Percentiles rank a stretch among this genome's conserved stretches.
These are phyloP conservation scores for Eupeodes latifasciatus DNA, from an alignment of 2,888 invertebrate genomes.

Conservation along the genomic window DNA sequence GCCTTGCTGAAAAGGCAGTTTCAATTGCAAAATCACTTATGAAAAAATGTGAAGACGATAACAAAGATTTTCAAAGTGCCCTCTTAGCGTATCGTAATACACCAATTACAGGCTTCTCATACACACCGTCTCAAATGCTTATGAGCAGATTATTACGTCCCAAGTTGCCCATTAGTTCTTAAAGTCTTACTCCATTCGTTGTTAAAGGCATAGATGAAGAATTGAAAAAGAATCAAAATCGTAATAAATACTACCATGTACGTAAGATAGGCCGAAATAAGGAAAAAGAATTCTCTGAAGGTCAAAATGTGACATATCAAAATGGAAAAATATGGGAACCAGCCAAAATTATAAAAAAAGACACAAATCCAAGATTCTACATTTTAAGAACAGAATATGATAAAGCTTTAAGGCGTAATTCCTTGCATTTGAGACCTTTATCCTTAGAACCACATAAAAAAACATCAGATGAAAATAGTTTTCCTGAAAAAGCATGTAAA, in stretches of 20 bases:
- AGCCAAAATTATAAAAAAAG: not conserved
- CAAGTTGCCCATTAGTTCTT: not conserved
- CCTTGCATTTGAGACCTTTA: slow-evolving; percentile 14
- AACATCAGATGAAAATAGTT: not conserved
- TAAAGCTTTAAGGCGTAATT: not conserved
- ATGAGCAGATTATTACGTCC: slow-evolving; percentile 7
- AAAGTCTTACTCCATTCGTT: not conserved
- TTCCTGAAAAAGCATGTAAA: not conserved
- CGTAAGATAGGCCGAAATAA: not conserved
- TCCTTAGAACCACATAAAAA: slow-evolving; percentile 14
- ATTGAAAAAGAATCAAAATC: not conserved
- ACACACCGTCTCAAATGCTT: slow-evolving; percentile 7
- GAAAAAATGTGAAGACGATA: slow-evolving; percentile 1
- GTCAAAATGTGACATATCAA: not conserved
- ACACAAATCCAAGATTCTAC: slow-evolving; percentile 8
- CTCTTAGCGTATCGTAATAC: slow-evolving; percentile 8
- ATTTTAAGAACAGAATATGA: not conserved
- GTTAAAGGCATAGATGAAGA: not conserved
- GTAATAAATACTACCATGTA: not conserved
- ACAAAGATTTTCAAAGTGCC: not conserved
- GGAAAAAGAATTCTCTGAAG: not conserved
- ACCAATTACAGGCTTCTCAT: not conserved
- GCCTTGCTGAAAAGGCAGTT: slow-evolving; percentile 19
- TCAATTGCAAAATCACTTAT: slow-evolving; percentile 7
- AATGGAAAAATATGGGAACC: not conserved